Evolutionary conservation across 2,888 invertebrate genomes (phyloP), one percentile per base, ranked within the genome.

Genomic region (Dichetophora obliterata): DNA sequence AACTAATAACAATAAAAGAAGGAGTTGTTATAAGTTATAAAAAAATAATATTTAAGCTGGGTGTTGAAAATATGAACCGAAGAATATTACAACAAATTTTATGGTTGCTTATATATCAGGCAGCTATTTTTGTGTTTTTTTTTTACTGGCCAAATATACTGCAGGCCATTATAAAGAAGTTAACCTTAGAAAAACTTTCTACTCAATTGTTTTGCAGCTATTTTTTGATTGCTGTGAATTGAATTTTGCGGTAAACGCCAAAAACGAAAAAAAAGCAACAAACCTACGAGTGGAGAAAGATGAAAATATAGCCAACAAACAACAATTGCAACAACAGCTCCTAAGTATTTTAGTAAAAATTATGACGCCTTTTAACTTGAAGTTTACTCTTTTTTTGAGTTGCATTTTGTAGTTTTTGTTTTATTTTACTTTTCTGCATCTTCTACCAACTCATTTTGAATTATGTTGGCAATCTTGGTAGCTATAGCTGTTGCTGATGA

Each of bases 321-420:
- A 75, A 61, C 22, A 65, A 63, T 22, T 27, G 66, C 43, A 57
- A 65, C 57, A 31, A 9, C 54, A 54, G 57, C 34, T 27, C 9
- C 19, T 72, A 34, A 77, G 78, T 72, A 77, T 79, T 78, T 70
- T 37, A 75, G 59, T 81, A 78, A 78, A 81, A 81, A 82, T 82
- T 82, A 79, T 82, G 81, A 82, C 81, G 81, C 81, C 78, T 81
- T 81, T 77, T 80, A 80, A 79, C 71, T 78, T 78, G 75, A 75
- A 79, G 71, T 78, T 76, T 70, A 76, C 75, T 22, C 37, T 72
- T 70, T 74, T 76, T 27, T 27, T 37, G 14, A 37, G 54, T n/a
- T n/a, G n/a, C n/a, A n/a, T n/a, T n/a, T 57, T 24, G 37, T 43
- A 34, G 54, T 8, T 16, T 16, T 14, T 65, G 37, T 52, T 48